phyloP scores from a whole-genome alignment of 2,113 vertebrate species.

The Ginglymostoma cirratum region DNA sequence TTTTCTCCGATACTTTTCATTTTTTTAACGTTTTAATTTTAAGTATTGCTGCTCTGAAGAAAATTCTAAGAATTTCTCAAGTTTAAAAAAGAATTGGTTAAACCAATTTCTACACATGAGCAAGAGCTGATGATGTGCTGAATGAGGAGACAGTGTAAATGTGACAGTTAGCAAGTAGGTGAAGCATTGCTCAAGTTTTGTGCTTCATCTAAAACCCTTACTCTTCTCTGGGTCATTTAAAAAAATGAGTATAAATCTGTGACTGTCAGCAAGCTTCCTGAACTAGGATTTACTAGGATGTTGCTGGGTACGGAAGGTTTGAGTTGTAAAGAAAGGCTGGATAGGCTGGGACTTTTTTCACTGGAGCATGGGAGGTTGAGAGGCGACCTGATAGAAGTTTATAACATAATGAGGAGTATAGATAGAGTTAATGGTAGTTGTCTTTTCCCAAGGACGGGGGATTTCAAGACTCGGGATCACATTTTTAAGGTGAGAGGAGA shows the following conservation, averaged over 20 bases:
- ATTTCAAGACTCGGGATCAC: too few relatives aligned
- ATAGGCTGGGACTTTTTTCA: too few relatives aligned
- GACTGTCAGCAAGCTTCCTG: background rate
- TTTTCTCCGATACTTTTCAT: background rate
- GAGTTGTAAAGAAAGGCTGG: too few relatives aligned
- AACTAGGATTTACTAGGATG: background rate
- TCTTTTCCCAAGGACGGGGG: too few relatives aligned
- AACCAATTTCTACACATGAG: background rate
- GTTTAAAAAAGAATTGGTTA: background rate
- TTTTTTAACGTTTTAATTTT: background rate
- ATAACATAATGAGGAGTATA: too few relatives aligned
- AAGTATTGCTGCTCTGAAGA: background rate
- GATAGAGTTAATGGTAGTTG: too few relatives aligned
- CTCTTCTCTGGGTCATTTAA: too few relatives aligned
- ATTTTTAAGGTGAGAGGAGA: too few relatives aligned
- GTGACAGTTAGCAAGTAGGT: background rate
- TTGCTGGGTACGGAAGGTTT: too few relatives aligned
- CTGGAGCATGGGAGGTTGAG: too few relatives aligned
- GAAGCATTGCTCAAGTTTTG: background rate
- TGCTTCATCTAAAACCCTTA: background rate
- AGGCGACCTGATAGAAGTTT: too few relatives aligned
- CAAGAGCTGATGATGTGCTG: background rate
- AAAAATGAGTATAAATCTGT: too few relatives aligned
- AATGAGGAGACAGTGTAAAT: background rate
- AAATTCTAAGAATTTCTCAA: background rate